A percentile compares a stretch with the other conserved stretches of the same genome.
These are phyloP conservation scores for Drosophila peninsularis DNA, from an alignment of 2,888 invertebrate species.

Conservation along the genomic window DNA sequence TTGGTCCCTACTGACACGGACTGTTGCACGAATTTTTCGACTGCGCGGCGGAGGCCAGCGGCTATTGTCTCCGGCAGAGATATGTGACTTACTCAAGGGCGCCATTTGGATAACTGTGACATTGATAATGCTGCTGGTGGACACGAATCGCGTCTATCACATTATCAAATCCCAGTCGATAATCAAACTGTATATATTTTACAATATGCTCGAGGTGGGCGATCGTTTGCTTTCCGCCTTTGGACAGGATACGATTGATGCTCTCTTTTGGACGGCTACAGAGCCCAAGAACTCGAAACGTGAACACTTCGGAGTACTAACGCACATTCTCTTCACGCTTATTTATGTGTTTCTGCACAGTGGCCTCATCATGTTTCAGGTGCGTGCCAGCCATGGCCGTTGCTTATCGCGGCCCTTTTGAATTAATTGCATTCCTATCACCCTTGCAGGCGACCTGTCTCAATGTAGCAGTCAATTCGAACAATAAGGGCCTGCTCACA, in stretches of 20 bases:
- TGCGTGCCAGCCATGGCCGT: slow-evolving; percentile 86
- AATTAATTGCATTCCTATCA: not conserved
- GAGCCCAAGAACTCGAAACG: slow-evolving; percentile 94
- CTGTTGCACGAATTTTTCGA: slow-evolving; percentile 91
- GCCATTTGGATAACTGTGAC: slow-evolving; percentile 93
- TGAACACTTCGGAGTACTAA: slow-evolving; percentile 93
- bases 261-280: slow-evolving; percentile 99
- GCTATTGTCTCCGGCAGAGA: slow-evolving; percentile 93
- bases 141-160: slow-evolving; percentile 99
- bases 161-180: slow-evolving; percentile 98
- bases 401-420: too few species aligned
- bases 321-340: slow-evolving; percentile 96
- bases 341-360: slow-evolving; percentile 96
- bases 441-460: slow-evolving; percentile 95
- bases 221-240: slow-evolving; percentile 98
- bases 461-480: slow-evolving; percentile 99
- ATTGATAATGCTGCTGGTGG: slow-evolving; percentile 93
- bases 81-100: slow-evolving; percentile 98
- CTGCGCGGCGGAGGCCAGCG: slow-evolving; percentile 86
- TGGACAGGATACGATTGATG: slow-evolving; percentile 99
- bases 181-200: slow-evolving; percentile 99
- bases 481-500: slow-evolving; percentile 98
- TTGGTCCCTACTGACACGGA: slow-evolving; percentile 91
- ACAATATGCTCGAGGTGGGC: slow-evolving; percentile 99
- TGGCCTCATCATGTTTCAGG: slow-evolving; percentile 96